Percentiles rank a stretch among this genome's conserved stretches.
Conservation (phyloP, 2,888 invertebrate species). For the Fabriciana adippe region DNA sequence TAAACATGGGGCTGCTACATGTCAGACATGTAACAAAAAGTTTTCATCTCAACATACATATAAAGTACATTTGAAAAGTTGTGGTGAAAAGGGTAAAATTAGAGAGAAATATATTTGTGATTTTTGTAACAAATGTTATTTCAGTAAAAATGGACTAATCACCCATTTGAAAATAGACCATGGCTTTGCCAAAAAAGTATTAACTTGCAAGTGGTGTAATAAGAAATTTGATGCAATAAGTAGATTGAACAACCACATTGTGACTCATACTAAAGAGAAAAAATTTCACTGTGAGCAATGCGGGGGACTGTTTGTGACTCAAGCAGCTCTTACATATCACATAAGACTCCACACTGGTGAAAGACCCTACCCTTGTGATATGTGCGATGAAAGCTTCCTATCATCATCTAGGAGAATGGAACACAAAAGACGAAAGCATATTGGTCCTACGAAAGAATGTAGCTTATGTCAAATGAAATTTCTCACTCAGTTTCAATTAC, state of each 20-base stretch:
- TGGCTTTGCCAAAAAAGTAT: constrained; percentile 56
- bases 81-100: constrained; percentile 51
- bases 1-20: constrained; percentile 59
- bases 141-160: constrained; percentile 57
- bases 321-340: constrained; percentile 64
- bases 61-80: constrained; percentile 57
- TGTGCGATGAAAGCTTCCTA: constrained; percentile 66
- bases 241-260: constrained; percentile 61
- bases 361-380: constrained; percentile 64
- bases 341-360: constrained; percentile 71
- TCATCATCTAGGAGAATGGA: constrained; percentile 67
- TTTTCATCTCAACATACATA: constrained; percentile 58
- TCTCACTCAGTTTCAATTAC: constrained; percentile 53
- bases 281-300: constrained; percentile 66
- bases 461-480: constrained; percentile 63
- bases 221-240: constrained; percentile 68
- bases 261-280: constrained; percentile 67
- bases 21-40: constrained; percentile 56
- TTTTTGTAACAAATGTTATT: constrained; percentile 63
- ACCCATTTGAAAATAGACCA: constrained; percentile 64
- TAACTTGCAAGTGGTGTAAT: constrained; percentile 64
- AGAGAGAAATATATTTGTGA: constrained; percentile 61
- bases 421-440: constrained; percentile 63
- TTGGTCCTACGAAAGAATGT: constrained; percentile 63
- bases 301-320: constrained; percentile 65